phyloP scores from a whole-genome alignment of 1,140 invertebrate genomes.

The Ips typographus region DNA sequence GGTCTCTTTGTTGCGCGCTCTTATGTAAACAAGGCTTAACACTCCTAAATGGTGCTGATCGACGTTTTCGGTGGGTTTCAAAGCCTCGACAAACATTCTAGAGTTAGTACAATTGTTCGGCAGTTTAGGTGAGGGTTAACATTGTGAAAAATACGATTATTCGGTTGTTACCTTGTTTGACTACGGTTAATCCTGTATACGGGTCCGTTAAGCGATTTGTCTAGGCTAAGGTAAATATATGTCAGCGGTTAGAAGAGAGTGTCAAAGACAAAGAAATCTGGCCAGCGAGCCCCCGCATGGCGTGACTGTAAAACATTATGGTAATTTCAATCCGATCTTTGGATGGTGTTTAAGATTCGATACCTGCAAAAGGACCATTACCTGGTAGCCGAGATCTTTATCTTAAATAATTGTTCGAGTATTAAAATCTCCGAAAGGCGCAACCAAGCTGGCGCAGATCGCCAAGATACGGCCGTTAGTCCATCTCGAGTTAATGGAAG shows the following conservation, averaged over 20 bases:
- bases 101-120: constrained; percentile 21
- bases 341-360: constrained; percentile 24
- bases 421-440: constrained; percentile 22
- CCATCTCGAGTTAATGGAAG: constrained; percentile 9
- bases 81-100: constrained; percentile 21
- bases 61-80: constrained; percentile 27
- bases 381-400: constrained; percentile 23
- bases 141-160: constrained; percentile 27
- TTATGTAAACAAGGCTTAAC: constrained; percentile 28
- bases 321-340: constrained; percentile 28
- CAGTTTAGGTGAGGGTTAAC: constrained; percentile 20
- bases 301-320: constrained; percentile 29
- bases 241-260: neutral
- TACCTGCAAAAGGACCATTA: constrained; percentile 19
- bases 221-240: neutral
- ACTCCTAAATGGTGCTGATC: constrained; percentile 19
- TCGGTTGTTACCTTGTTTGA: constrained; percentile 29
- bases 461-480: constrained; percentile 9
- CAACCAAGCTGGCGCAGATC: constrained; percentile 12
- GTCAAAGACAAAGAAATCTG: constrained; percentile 4
- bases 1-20: constrained; percentile 19
- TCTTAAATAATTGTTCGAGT: constrained; percentile 26
- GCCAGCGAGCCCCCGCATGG: constrained; percentile 16
- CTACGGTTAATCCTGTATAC: constrained; percentile 13
- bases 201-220: constrained; percentile 1